Percentiles rank a stretch among this genome's conserved stretches.
Evolutionary conservation across 2,888 invertebrate genomes (phyloP).

Genomic region (Agrilus cyanescens): DNA sequence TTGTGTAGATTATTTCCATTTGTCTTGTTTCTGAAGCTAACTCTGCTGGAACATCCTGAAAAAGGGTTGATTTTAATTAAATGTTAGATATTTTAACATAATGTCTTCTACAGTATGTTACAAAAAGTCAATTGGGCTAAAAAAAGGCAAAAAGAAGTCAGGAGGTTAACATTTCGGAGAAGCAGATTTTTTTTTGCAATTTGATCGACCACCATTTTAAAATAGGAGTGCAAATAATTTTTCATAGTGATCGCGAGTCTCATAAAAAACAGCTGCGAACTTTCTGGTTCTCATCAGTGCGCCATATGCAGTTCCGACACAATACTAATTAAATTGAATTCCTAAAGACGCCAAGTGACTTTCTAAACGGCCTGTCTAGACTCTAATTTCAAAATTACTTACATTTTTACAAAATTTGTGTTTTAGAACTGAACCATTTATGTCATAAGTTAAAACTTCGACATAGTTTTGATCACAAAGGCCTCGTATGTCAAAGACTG

Average conservation of each 20-base stretch:
- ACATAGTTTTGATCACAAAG: constrained; percentile 55
- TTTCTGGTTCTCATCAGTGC: too few species aligned
- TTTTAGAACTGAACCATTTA: constrained; percentile 16
- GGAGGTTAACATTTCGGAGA: too few species aligned
- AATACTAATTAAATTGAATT: too few species aligned
- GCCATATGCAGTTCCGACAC: too few species aligned
- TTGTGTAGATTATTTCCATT: constrained; percentile 49
- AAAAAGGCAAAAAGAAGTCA: too few species aligned
- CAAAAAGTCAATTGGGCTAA: too few species aligned
- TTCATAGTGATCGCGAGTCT: constrained; percentile 1
- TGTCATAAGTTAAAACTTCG: constrained; percentile 36
- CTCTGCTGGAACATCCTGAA: constrained; percentile 10
- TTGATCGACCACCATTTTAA: too few species aligned
- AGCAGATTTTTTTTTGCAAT: too few species aligned
- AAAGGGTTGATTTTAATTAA: background rate
- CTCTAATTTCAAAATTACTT: constrained; percentile 14
- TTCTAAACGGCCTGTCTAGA: too few species aligned
- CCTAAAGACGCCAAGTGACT: too few species aligned
- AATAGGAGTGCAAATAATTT: background rate
- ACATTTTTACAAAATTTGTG: constrained; percentile 38
- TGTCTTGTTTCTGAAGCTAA: constrained; percentile 30
- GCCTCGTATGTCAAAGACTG: constrained; percentile 50
- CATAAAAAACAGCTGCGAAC: background rate
- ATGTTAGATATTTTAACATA: background rate
- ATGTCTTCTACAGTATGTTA: too few species aligned